phyloP scores from a whole-genome alignment of 2,888 invertebrate species.

The Parelbella ahira region DNA sequence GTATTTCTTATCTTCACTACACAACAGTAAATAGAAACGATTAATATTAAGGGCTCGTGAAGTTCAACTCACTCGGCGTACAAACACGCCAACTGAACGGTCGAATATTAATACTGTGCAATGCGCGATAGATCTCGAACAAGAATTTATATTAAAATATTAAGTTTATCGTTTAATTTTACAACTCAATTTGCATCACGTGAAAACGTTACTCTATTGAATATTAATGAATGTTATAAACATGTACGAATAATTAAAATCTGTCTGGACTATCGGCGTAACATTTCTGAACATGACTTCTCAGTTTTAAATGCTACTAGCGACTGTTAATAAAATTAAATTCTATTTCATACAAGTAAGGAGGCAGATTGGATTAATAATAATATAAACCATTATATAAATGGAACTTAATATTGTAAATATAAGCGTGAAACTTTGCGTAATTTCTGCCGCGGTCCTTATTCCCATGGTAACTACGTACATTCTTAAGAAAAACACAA shows the following conservation, averaged over 20 bases:
- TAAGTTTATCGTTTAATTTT: conserved; percentile 17
- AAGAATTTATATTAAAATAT: conserved; percentile 12
- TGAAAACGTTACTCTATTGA: conserved; percentile 14
- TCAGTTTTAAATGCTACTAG: too few relatives aligned
- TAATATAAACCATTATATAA: too few relatives aligned
- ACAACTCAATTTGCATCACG: conserved; percentile 18
- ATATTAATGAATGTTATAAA: conserved; percentile 17
- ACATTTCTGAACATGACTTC: too few relatives aligned
- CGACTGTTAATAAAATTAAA: too few relatives aligned
- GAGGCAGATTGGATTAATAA: too few relatives aligned
- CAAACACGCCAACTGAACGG: conserved; percentile 9
- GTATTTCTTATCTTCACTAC: conserved; percentile 23
- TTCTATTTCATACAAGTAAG: too few relatives aligned
- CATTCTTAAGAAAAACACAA: too few relatives aligned
- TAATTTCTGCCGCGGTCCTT: too few relatives aligned
- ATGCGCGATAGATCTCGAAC: conserved; percentile 11
- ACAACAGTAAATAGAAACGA: conserved; percentile 26
- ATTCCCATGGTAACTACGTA: too few relatives aligned
- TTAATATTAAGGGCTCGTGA: conserved; percentile 23
- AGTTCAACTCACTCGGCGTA: conserved; percentile 8
- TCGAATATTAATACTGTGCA: conserved; percentile 12
- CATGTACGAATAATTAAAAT: conserved; percentile 13
- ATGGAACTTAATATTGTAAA: too few relatives aligned
- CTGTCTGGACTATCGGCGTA: conserved; percentile 4
- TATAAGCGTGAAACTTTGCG: too few relatives aligned